phyloP scores from a whole-genome alignment of 1,140 invertebrate species.

The Cotesia chilonis region DNA sequence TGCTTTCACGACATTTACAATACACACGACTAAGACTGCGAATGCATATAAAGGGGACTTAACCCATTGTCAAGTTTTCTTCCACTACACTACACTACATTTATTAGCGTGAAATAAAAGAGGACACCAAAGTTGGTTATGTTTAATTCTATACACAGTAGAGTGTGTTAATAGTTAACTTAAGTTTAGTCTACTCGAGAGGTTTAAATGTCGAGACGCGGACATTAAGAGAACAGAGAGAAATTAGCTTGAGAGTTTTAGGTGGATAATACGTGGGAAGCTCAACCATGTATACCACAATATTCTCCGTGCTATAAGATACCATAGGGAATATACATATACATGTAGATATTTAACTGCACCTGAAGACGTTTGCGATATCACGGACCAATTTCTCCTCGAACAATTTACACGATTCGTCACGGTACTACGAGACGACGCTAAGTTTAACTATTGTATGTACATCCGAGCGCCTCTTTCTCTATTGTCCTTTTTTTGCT shows the following conservation, averaged over 20 bases:
- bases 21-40: no score
- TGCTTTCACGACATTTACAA: no score
- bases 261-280: slow-evolving; percentile 39
- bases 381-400: slow-evolving; percentile 51
- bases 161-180: no score
- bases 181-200: slow-evolving; percentile 10
- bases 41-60: no score
- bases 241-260: slow-evolving; percentile 41
- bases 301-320: no score
- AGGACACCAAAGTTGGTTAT: no score
- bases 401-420: slow-evolving; percentile 49
- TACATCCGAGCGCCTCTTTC: slow-evolving; percentile 39
- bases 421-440: slow-evolving; percentile 43
- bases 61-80: no score
- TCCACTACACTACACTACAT: no score
- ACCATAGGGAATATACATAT: not conserved
- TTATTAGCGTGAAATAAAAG: no score
- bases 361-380: slow-evolving; percentile 23
- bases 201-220: slow-evolving; percentile 29
- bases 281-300: slow-evolving; percentile 22
- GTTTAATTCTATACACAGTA: no score
- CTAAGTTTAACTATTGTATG: slow-evolving; percentile 45
- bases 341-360: no score
- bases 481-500: no score
- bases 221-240: slow-evolving; percentile 40